Percentiles rank a stretch among this genome's conserved stretches.
phyloP scores from a whole-genome alignment of 2,797 vertebrate genomes.

The Orientallactaga sibirica region DNA sequence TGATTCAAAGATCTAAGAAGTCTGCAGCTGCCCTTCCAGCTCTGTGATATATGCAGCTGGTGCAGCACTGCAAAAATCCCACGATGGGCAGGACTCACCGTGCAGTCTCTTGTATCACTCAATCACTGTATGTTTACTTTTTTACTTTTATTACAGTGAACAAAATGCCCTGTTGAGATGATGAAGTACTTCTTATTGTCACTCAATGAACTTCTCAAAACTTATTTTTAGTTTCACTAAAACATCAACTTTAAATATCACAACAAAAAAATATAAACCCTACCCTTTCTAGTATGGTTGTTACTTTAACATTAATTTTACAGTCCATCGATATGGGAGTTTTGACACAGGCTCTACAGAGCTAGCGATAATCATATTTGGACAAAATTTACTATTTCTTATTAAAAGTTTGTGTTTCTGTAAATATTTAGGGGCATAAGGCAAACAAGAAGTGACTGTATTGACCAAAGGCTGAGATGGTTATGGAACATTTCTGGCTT shows the following conservation, averaged over 20 bases:
- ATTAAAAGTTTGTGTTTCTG: neutral
- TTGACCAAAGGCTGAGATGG: neutral
- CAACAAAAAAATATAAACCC: neutral
- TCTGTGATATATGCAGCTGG: neutral
- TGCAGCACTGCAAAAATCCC: neutral
- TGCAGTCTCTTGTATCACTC: neutral
- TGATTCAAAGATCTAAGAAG: neutral
- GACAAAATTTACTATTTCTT: neutral
- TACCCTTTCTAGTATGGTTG: neutral
- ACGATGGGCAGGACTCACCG: neutral
- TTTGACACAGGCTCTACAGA: neutral
- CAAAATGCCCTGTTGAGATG: conserved; percentile 6
- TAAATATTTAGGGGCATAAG: conserved; percentile 46
- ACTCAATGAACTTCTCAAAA: conserved; percentile 12
- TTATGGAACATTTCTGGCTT: neutral
- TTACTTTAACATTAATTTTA: conserved; percentile 27
- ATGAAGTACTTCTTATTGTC: conserved; percentile 4
- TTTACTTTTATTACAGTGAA: neutral
- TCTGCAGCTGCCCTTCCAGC: neutral
- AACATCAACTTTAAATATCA: neutral
- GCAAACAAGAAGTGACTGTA: neutral
- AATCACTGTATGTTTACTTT: neutral
- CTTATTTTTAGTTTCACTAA: conserved; percentile 11
- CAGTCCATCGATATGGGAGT: neutral
- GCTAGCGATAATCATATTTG: neutral